A percentile compares a stretch with the other conserved stretches of the same genome.
These are phyloP conservation scores for Paradoxurus hermaphroditus DNA, from an alignment of 2,113 vertebrate genomes.

Conservation along the genomic window DNA sequence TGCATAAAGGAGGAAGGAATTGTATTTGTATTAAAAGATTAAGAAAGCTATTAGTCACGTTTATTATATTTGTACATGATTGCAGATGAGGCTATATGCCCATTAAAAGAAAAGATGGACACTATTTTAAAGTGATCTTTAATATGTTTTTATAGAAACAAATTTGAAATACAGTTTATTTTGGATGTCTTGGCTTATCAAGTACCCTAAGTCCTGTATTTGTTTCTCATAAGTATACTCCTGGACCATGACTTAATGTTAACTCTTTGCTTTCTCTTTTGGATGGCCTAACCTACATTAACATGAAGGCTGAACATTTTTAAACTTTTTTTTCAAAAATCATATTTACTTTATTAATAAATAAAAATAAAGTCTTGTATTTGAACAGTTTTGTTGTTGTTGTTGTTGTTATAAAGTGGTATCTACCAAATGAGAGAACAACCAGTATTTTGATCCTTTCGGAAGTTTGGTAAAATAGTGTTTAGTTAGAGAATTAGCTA, in stretches of 20 bases:
- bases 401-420: constrained; percentile 37
- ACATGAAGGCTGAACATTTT: constrained; percentile 65
- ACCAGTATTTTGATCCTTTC: neutral
- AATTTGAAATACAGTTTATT: constrained; percentile 69
- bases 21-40: constrained; percentile 73
- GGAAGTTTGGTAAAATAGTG: neutral
- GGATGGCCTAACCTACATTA: constrained; percentile 56
- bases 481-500: neutral
- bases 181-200: constrained; percentile 74
- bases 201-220: constrained; percentile 51
- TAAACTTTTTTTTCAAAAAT: constrained; percentile 73
- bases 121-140: constrained; percentile 84
- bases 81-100: constrained; percentile 70
- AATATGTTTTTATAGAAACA: constrained; percentile 83
- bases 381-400: constrained; percentile 25
- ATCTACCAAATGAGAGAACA: constrained; percentile 29
- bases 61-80: constrained; percentile 75
- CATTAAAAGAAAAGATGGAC: constrained; percentile 76
- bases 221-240: constrained; percentile 69
- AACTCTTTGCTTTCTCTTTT: constrained; percentile 76
- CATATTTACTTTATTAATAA: constrained; percentile 71
- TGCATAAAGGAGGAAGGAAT: constrained; percentile 71
- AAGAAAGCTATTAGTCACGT: constrained; percentile 60
- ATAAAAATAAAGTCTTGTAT: constrained; percentile 75
- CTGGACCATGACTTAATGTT: constrained; percentile 71